phyloP scores from a whole-genome alignment of 2,113 vertebrate species.

The Poecilia latipinna region DNA sequence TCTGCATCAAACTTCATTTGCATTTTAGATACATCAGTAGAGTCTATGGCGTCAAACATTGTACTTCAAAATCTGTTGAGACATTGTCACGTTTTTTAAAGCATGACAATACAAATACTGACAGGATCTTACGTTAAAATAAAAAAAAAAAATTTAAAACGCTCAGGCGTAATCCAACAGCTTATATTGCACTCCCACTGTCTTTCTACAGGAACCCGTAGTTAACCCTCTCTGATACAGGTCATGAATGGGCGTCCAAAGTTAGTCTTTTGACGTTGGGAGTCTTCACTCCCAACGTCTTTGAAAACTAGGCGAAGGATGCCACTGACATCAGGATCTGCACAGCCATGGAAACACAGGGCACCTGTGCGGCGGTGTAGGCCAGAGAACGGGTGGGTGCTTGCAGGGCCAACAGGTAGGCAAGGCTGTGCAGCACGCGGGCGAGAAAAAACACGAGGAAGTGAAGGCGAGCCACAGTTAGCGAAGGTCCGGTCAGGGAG shows the following conservation, averaged over 20 bases:
- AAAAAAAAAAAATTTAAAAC: background rate
- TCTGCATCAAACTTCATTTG: constrained; percentile 60
- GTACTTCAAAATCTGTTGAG: constrained; percentile 44
- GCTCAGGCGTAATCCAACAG: constrained; percentile 1
- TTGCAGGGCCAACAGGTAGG: constrained; percentile 85
- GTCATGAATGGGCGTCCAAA: background rate
- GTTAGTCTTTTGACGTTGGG: background rate
- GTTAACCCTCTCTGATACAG: background rate
- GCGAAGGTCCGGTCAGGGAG: constrained; percentile 84
- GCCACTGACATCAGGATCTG: constrained; percentile 84
- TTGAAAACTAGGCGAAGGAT: constrained; percentile 71
- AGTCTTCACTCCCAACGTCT: background rate
- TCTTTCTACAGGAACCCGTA: constrained; percentile 2
- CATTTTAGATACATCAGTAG: constrained; percentile 39
- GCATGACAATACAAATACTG: constrained; percentile 43
- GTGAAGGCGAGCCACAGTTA: constrained; percentile 84
- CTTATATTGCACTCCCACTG: constrained; percentile 45
- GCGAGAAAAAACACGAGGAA: constrained; percentile 87
- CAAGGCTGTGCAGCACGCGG: constrained; percentile 85
- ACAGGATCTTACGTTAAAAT: constrained; percentile 4
- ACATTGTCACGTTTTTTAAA: constrained; percentile 40
- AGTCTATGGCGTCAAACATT: constrained; percentile 11
- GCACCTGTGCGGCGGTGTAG: constrained; percentile 88
- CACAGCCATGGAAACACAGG: constrained; percentile 92
- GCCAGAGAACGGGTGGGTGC: constrained; percentile 88